These are phyloP conservation scores for Arizona elegans DNA, from an alignment of 2,113 vertebrate species.

Conservation along the genomic window DNA sequence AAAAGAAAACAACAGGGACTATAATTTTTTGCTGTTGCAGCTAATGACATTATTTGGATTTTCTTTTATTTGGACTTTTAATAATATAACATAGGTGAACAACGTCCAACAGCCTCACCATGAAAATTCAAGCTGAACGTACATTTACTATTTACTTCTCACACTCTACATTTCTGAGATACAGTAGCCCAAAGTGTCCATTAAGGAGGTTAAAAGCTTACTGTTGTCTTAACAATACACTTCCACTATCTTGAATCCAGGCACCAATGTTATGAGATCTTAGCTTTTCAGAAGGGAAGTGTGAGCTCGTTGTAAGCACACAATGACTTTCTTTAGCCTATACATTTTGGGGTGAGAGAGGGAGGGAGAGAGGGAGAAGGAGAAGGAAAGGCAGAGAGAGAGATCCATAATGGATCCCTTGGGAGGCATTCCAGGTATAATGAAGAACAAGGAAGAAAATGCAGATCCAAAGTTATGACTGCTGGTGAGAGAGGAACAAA, in stretches of 20 bases:
- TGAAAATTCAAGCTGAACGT: slow-evolving; percentile 23
- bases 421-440: background rate
- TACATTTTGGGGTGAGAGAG: background rate
- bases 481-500: background rate
- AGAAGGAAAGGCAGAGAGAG: background rate
- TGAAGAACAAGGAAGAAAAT: background rate
- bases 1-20: slow-evolving; percentile 59
- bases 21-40: slow-evolving; percentile 59
- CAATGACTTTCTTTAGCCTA: background rate
- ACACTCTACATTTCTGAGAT: background rate
- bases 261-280: background rate
- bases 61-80: slow-evolving; percentile 71
- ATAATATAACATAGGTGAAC: slow-evolving; percentile 63
- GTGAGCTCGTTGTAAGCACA: background rate
- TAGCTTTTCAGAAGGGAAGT: background rate
- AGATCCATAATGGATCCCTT: background rate
- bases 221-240: background rate
- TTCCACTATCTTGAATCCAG: background rate
- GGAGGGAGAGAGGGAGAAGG: background rate
- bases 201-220: background rate
- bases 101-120: slow-evolving; percentile 29
- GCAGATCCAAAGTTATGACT: background rate
- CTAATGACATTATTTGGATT: slow-evolving; percentile 65
- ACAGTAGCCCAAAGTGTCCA: background rate
- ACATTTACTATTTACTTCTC: background rate